Evolutionary conservation across 2,888 invertebrate species (phyloP), one percentile per base, ranked within the genome.

Genomic region (Adineta ricciae): DNA sequence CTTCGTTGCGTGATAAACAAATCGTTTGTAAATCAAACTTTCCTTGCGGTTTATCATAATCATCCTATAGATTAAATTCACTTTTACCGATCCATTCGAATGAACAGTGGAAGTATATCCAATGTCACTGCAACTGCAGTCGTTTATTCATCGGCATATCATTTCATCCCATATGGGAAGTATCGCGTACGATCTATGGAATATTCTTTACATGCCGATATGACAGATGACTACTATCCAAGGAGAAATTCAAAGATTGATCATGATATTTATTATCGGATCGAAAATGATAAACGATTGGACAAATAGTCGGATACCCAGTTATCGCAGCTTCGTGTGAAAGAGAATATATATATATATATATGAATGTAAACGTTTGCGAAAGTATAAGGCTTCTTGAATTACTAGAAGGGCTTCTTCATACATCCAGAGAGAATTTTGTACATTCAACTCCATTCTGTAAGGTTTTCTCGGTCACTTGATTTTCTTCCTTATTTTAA

Each of bases 241-340:
- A 78, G 78, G 41, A 38, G 38, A 78, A 78, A 78, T 78, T 78
- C 78, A 78, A 41, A 78, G 78, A 78, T 78, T 78, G 78, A 41
- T 78, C n/a, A 78, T n/a, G 41, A 78, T 41, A 78, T 24, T 41
- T 41, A 24, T n/a, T n/a, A 78, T 78, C 38, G 0, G 38, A 41
- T 78, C 41, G 78, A 78, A 41, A 78, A 78, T 78, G 78, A 78
- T 78, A 78, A 41, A 78, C 78, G n/a, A 41, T 78, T 11, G 78
- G 41, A 24, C 78, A 24, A 78, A 41, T 41, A 24, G 41, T n/a
- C n/a, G 78, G 78, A 41, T 41, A n/a, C 0, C 78, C 78, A 14
- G 78, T 78, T n/a, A 41, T 38, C 21, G 14, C n/a, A 8, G 78
- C 14, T 78, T 78, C 78, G 24, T 78, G 41, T n/a, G 14, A 41